Base-by-base conservation (phyloP, 2,888 invertebrate species). In the Dioctria rufipes region DNA sequence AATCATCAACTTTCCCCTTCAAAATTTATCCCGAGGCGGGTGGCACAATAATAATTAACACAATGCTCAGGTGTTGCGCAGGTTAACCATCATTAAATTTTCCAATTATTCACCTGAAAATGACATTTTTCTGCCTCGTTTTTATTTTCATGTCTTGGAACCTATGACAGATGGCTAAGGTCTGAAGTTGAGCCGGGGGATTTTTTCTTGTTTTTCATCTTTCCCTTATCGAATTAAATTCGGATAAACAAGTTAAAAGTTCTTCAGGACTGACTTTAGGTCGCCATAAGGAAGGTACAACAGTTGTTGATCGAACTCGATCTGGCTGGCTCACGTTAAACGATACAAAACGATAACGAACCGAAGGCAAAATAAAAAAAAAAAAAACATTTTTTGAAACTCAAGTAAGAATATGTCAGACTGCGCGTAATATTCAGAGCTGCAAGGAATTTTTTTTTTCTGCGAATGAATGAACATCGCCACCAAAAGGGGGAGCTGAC, bases 291-390 rank as follows among this genome's bases (percentile, higher is more conserved):
- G 69, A 71, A 51, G 69, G 9, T 11, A 71, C 69, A 71, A 71
- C 69, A 54, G 69, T 77, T 77, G 63, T 77, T 46, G 77, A 37
- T 46, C 77, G 63, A 77, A 77, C 61, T 37, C 63, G 63, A 77
- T 77, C 77, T 63, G 77, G 54, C 54, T 54, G 60, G 37, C 58
- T 58, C 13, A 58, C 58, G 11, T 25, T 13, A 11, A 51, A 51
- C 69, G 69, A 51, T 51, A 71, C 51, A 51, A 51, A 71, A 54
- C 9, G 43, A 25, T 25, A 25, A 25, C 25, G 25, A 25, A 6
- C 60, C 60, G 37, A 37, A 25, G 4, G 13, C n/a, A 63, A 40
- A 40, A 63, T 1, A 40, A 25, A 25, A 25, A 25, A 25, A 25
- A 25, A 46, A 67, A 67, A 67, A 43, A 43, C 6, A n/a, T n/a